These are phyloP conservation scores for Andrena flavipes DNA, from an alignment of 2,888 invertebrate genomes.

Conservation along the genomic window DNA sequence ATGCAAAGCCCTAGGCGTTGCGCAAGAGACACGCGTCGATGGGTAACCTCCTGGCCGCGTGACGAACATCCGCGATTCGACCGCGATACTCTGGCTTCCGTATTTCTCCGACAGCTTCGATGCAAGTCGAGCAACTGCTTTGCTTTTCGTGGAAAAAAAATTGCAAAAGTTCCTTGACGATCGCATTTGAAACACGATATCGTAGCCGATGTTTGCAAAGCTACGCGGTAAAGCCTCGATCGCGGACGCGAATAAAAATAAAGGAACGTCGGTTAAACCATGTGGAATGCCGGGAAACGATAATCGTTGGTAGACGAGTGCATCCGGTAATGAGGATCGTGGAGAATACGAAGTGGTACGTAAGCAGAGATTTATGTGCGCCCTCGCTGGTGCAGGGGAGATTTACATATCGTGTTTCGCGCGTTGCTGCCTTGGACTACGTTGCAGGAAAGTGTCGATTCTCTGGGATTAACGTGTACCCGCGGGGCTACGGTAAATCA, in stretches of 20 bases:
- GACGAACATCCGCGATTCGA: conserved; percentile 48
- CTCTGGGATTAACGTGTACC: conserved; percentile 38
- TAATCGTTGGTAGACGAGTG: conserved; percentile 13
- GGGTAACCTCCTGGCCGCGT: conserved; percentile 46
- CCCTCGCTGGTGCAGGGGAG: not conserved
- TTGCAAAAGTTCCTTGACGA: too few species aligned
- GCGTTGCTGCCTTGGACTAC: not conserved
- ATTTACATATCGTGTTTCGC: conserved; percentile 28
- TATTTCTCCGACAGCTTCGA: conserved; percentile 38
- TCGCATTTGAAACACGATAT: too few species aligned
- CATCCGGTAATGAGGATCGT: conserved; percentile 16
- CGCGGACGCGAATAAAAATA: not conserved
- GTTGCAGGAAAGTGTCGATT: conserved; percentile 43
- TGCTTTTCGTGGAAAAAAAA: not conserved
- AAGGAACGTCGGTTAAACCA: not conserved
- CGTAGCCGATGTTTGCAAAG: too few species aligned
- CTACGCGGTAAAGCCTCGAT: too few species aligned
- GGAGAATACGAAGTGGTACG: conserved; percentile 26
- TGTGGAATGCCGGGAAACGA: conserved; percentile 1
- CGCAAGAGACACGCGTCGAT: conserved; percentile 35
- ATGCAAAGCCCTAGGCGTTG: conserved; percentile 11
- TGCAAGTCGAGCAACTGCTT: conserved; percentile 35
- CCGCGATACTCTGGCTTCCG: not conserved
- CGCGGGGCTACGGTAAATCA: conserved; percentile 41
- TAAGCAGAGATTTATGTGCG: conserved; percentile 45